Conservation (phyloP, 2,797 vertebrate species). For the Jordanella pulchra region DNA sequence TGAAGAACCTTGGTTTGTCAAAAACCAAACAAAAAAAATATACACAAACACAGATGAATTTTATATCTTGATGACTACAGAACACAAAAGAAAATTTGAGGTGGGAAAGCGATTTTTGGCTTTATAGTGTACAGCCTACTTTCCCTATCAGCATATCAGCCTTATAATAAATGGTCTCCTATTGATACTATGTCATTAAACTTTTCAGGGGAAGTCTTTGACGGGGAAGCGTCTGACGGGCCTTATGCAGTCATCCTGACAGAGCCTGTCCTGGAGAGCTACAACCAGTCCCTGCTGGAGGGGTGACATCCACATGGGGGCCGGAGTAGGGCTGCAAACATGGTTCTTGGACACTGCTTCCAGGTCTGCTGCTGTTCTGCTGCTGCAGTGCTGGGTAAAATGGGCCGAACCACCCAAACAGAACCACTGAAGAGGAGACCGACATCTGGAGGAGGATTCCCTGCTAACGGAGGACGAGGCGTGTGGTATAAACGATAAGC, state of each 20-base stretch:
- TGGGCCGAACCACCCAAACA: constrained; percentile 19
- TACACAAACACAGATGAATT: no score
- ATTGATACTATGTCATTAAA: constrained; percentile 27
- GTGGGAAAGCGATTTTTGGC: not conserved
- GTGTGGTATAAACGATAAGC: constrained; percentile 63
- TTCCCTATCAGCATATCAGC: not conserved
- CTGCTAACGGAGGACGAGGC: constrained; percentile 51
- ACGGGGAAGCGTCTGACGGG: constrained; percentile 94
- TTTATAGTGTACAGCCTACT: constrained; percentile 3
- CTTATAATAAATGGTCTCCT: constrained; percentile 18
- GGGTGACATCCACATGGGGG: constrained; percentile 28
- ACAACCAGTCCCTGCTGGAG: constrained; percentile 35
- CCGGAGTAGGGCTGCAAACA: constrained; percentile 23
- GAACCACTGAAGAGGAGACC: constrained; percentile 36
- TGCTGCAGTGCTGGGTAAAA: constrained; percentile 33
- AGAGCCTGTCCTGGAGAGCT: constrained; percentile 51
- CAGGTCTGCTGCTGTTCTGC: constrained; percentile 45
- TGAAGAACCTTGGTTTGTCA: not conserved
- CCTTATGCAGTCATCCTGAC: constrained; percentile 98
- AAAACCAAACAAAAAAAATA: no score
- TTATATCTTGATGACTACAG: not conserved
- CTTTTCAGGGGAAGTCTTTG: constrained; percentile 91
- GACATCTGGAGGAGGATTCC: constrained; percentile 38
- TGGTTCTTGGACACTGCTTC: constrained; percentile 39
- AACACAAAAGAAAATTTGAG: constrained; percentile 3